phyloP scores from a whole-genome alignment of 2,113 vertebrate species.

The Bucco capensis region DNA sequence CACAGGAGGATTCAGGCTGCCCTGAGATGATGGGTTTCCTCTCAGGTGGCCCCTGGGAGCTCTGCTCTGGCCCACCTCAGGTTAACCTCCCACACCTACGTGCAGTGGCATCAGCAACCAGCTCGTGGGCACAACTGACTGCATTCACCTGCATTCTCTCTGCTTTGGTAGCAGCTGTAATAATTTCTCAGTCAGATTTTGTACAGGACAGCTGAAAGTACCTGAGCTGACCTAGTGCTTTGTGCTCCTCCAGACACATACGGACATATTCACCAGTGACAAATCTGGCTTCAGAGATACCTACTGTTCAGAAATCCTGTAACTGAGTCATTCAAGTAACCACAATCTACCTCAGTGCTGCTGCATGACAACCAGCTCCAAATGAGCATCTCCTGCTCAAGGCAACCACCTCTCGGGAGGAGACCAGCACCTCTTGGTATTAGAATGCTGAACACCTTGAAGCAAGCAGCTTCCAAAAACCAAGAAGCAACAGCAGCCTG shows the following conservation, averaged over 20 bases:
- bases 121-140: not conserved
- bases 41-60: not conserved
- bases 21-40: not conserved
- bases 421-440: not conserved
- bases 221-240: too few species aligned
- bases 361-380: not conserved
- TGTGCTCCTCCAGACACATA: rapidly evolving
- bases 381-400: not conserved
- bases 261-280: rapidly evolving
- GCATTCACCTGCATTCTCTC: not conserved
- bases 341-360: rapidly evolving
- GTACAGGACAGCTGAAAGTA: not conserved
- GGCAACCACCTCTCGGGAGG: not conserved
- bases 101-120: not conserved
- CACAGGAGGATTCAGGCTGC: too few species aligned
- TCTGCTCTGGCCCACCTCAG: not conserved
- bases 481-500: not conserved
- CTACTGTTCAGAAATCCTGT: not conserved
- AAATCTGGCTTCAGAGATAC: not conserved
- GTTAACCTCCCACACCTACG: not conserved
- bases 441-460: rapidly evolving
- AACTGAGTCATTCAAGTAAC: not conserved
- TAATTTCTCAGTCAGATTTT: not conserved
- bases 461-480: not conserved
- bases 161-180: not conserved